These are phyloP conservation scores for Blastobasis adustella DNA, from an alignment of 2,888 invertebrate genomes.

Conservation along the genomic window DNA sequence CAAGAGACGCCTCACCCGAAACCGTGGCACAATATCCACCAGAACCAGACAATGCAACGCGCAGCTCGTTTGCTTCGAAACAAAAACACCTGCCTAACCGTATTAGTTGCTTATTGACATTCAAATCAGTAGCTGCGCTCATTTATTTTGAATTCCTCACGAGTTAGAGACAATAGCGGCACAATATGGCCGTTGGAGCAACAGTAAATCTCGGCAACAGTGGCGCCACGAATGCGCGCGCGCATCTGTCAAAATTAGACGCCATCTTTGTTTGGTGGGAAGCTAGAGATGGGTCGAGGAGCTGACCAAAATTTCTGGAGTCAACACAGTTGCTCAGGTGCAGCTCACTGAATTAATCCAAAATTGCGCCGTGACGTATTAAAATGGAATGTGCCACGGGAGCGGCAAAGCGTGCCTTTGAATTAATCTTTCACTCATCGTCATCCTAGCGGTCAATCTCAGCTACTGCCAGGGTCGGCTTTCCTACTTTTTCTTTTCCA, in stretches of 20 bases:
- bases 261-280: conserved; percentile 24
- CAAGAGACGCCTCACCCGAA: background rate
- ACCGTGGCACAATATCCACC: conserved; percentile 4
- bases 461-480: too few relatives aligned
- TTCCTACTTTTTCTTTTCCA: too few relatives aligned
- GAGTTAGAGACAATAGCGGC: conserved; percentile 48
- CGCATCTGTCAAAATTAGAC: conserved; percentile 62
- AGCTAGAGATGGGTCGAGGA: too few relatives aligned
- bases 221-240: conserved; percentile 59
- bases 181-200: conserved; percentile 68
- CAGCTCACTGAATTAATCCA: too few relatives aligned
- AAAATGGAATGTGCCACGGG: too few relatives aligned
- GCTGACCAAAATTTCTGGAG: too few relatives aligned
- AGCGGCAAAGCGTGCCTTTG: too few relatives aligned
- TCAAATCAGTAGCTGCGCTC: conserved; percentile 68
- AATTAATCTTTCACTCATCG: too few relatives aligned
- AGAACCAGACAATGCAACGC: conserved; percentile 5
- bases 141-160: conserved; percentile 65
- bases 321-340: too few relatives aligned
- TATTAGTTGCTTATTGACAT: conserved; percentile 63
- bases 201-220: conserved; percentile 65
- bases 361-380: too few relatives aligned
- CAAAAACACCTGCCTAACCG: conserved; percentile 57
- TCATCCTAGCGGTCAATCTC: too few relatives aligned
- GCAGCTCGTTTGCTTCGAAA: conserved; percentile 53